phyloP scores from a whole-genome alignment of 2,888 invertebrate genomes.

The Dendrolimus pini region DNA sequence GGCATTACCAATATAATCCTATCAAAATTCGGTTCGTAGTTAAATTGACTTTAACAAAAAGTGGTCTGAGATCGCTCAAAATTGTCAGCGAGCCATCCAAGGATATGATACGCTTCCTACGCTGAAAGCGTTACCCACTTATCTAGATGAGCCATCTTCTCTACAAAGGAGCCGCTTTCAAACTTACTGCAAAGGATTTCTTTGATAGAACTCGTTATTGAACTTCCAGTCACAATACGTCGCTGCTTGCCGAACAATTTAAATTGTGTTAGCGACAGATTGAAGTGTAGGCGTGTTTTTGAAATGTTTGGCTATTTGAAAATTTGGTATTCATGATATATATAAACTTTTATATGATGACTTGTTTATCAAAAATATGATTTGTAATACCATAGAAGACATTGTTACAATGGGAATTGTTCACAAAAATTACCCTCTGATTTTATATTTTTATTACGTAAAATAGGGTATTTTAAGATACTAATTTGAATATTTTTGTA shows the following conservation, averaged over 20 bases:
- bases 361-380: too few species aligned
- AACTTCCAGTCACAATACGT: conserved; percentile 15
- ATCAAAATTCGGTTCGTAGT: too few species aligned
- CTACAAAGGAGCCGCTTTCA: conserved; percentile 42
- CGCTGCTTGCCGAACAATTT: not conserved
- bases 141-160: conserved; percentile 69
- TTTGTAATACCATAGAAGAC: too few species aligned
- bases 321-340: not conserved
- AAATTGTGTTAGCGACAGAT: not conserved
- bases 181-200: conserved; percentile 36
- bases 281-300: not conserved
- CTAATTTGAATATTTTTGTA: too few species aligned
- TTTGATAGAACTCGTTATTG: conserved; percentile 36
- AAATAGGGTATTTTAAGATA: too few species aligned
- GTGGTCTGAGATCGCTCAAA: conserved; percentile 4
- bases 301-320: not conserved
- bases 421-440: too few species aligned
- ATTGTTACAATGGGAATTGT: too few species aligned
- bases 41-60: not conserved
- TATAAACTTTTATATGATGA: too few species aligned
- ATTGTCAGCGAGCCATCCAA: conserved; percentile 12
- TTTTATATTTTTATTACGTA: too few species aligned
- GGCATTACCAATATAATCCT: too few species aligned
- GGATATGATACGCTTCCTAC: conserved; percentile 25
- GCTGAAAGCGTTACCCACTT: conserved; percentile 61